These are phyloP conservation scores for Oryzias sinensis DNA, from an alignment of 2,797 vertebrate species.

Conservation along the genomic window DNA sequence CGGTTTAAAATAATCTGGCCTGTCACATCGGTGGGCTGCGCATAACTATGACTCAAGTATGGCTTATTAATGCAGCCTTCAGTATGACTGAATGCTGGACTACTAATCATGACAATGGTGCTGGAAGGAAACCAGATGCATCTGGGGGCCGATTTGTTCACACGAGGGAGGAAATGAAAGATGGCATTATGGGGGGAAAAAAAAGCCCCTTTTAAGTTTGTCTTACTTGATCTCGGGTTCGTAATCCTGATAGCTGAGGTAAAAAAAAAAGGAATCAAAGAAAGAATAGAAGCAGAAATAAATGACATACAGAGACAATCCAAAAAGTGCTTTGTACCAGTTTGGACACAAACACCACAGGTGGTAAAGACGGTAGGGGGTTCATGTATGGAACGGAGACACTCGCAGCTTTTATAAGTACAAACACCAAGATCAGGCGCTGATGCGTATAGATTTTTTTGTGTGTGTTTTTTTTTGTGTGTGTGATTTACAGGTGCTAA, in stretches of 20 bases:
- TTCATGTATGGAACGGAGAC: neutral
- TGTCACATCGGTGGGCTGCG: slow-evolving; percentile 43
- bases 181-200: slow-evolving; percentile 60
- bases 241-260: slow-evolving; percentile 95
- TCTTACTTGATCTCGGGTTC: slow-evolving; percentile 98
- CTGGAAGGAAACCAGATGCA: slow-evolving; percentile 42
- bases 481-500: slow-evolving; percentile 40
- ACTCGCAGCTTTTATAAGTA: slow-evolving; percentile 15
- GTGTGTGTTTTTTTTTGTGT: slow-evolving; percentile 18
- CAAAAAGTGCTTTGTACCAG: slow-evolving; percentile 24
- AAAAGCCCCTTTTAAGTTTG: slow-evolving; percentile 74
- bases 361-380: slow-evolving; percentile 7
- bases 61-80: slow-evolving; percentile 53
- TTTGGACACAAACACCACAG: slow-evolving; percentile 30
- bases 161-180: slow-evolving; percentile 78
- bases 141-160: slow-evolving; percentile 66
- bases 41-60: slow-evolving; percentile 45
- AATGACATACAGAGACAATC: slow-evolving; percentile 21
- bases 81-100: slow-evolving; percentile 48
- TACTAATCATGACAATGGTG: slow-evolving; percentile 64
- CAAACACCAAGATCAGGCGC: slow-evolving; percentile 24
- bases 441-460: slow-evolving; percentile 27
- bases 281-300: slow-evolving; percentile 31
- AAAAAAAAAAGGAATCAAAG: slow-evolving; percentile 58
- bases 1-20: slow-evolving; percentile 53